These are phyloP conservation scores for Polyergus mexicanus DNA, from an alignment of 1,140 invertebrate species.

Conservation along the genomic window DNA sequence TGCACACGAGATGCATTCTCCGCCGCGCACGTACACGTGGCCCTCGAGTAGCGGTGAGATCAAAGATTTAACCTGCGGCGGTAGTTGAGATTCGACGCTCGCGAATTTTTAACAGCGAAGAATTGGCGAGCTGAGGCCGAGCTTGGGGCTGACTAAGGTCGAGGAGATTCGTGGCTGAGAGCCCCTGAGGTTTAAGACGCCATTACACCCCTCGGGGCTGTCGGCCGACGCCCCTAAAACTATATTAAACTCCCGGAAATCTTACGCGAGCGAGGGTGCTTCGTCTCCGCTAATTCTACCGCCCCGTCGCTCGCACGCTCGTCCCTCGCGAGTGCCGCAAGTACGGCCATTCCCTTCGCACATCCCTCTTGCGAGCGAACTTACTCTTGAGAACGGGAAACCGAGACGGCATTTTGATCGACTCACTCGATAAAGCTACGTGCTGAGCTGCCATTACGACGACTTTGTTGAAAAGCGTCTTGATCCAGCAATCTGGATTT, in stretches of 20 bases:
- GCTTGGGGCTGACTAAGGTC: background rate
- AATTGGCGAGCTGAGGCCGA: background rate
- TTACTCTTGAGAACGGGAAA: conserved; percentile 73
- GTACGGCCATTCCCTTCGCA: conserved; percentile 65
- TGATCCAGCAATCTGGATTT: conserved; percentile 7
- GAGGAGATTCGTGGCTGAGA: conserved; percentile 75
- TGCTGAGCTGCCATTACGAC: background rate
- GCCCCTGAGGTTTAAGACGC: conserved; percentile 86
- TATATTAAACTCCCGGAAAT: conserved; percentile 86
- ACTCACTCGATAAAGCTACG: conserved; percentile 73
- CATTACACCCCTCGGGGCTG: conserved; percentile 84
- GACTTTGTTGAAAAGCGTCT: background rate
- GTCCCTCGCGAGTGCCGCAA: conserved; percentile 24
- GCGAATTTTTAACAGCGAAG: conserved; percentile 64
- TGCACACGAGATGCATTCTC: conserved; percentile 53
- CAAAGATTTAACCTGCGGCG: conserved; percentile 62
- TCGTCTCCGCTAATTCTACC: conserved; percentile 77
- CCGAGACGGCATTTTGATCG: conserved; percentile 83
- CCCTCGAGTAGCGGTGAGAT: conserved; percentile 36
- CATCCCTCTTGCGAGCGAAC: conserved; percentile 66
- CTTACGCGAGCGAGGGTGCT: conserved; percentile 82
- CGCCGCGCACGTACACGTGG: conserved; percentile 8
- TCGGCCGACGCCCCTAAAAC: conserved; percentile 86
- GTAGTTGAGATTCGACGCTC: conserved; percentile 68
- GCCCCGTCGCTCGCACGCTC: conserved; percentile 63